Evolutionary conservation across 2,797 vertebrate species (phyloP).

Genomic region (Miichthys miiuy): DNA sequence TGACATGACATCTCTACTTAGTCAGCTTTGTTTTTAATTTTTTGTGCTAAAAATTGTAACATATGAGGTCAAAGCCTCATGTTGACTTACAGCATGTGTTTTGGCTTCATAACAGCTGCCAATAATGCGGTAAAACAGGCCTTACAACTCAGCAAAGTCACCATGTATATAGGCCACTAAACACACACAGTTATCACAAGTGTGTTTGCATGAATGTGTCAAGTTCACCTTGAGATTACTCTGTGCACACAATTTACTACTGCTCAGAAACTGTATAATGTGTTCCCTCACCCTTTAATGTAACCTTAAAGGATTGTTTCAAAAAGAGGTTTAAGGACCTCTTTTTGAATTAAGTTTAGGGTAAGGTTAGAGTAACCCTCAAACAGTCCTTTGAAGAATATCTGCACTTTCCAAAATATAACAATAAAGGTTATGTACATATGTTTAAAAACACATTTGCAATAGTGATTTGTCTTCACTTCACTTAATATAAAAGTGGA

Average conservation of each 20-base stretch:
- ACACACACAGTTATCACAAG: conserved; percentile 41
- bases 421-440: not conserved
- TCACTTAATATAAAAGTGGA: not conserved
- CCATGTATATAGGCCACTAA: conserved; percentile 9
- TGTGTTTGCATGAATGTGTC: conserved; percentile 23
- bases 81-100: not conserved
- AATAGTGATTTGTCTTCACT: not conserved
- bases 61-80: not conserved
- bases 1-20: too few relatives aligned
- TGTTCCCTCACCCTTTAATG: not conserved
- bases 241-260: not conserved
- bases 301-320: too few relatives aligned
- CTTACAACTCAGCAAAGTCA: not conserved
- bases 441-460: too few relatives aligned
- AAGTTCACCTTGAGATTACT: conserved; percentile 54
- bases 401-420: not conserved
- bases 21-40: too few relatives aligned
- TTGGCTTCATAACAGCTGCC: not conserved
- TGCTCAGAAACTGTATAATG: not conserved
- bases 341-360: not conserved
- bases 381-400: too few relatives aligned
- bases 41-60: too few relatives aligned
- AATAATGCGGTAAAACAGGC: conserved; percentile 1
- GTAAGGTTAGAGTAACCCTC: too few relatives aligned
- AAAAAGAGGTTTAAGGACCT: too few relatives aligned